phyloP scores from a whole-genome alignment of 2,797 vertebrate species.

The Sciaenops ocellatus region DNA sequence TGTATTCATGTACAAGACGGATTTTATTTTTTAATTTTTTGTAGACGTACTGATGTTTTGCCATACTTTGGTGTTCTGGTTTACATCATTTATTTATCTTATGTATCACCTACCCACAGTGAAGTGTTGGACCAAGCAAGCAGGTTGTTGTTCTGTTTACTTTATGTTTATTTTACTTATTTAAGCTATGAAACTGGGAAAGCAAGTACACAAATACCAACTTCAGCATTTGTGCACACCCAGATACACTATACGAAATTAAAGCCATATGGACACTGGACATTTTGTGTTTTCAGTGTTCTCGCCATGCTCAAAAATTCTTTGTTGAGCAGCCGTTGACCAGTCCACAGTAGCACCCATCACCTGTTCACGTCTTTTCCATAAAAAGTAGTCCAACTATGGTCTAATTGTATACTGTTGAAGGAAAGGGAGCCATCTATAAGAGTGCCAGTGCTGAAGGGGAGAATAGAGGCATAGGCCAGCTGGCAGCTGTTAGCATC shows the following conservation, averaged over 20 bases:
- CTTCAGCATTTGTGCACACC: not conserved
- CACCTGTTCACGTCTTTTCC: conserved; percentile 29
- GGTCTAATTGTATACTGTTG: conserved; percentile 52
- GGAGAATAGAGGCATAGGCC: conserved; percentile 39
- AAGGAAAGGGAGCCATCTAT: conserved; percentile 36
- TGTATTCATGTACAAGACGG: no score
- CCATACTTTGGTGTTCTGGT: not conserved
- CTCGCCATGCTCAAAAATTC: conserved; percentile 35
- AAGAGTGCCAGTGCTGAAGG: conserved; percentile 30
- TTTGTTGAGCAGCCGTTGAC: conserved; percentile 32
- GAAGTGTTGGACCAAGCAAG: not conserved
- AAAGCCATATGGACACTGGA: conserved; percentile 16
- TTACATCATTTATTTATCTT: not conserved
- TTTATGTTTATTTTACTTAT: not conserved
- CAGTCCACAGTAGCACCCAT: conserved; percentile 13
- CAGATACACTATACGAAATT: conserved; percentile 2
- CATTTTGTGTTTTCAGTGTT: not conserved
- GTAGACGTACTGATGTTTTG: not conserved
- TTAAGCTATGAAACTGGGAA: not conserved
- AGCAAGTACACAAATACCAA: not conserved
- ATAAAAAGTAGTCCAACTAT: conserved; percentile 38
- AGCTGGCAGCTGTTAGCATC: conserved; percentile 69
- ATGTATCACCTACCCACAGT: not conserved
- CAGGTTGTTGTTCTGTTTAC: not conserved
- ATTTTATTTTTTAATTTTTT: no score